Evolutionary conservation across 1,140 invertebrate genomes (phyloP).

Genomic region (Hetaerina americana): DNA sequence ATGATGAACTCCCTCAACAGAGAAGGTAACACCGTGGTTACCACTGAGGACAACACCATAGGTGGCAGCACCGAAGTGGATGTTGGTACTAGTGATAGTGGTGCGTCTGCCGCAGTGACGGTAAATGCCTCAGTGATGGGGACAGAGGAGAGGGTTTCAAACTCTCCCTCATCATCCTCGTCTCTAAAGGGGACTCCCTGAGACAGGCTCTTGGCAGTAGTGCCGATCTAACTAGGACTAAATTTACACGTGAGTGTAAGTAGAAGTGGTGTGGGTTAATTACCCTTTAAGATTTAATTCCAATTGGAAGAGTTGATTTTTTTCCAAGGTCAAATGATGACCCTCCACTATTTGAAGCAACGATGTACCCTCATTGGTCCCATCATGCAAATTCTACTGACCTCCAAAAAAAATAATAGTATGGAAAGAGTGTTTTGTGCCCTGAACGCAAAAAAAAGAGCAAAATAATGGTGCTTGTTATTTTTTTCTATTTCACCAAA

Average conservation of each 20-base stretch:
- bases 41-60: not conserved
- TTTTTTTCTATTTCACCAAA: not conserved
- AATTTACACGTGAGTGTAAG: not conserved
- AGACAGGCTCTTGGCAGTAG: not conserved
- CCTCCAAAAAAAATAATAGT: no score
- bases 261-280: not conserved
- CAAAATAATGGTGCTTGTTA: not conserved
- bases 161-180: not conserved
- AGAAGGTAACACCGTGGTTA: slow-evolving; percentile 15
- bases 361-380: not conserved
- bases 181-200: not conserved
- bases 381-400: not conserved
- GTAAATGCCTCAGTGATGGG: not conserved
- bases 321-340: not conserved
- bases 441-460: not conserved
- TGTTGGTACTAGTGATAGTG: not conserved
- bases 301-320: not conserved
- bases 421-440: not conserved
- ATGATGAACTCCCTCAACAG: slow-evolving; percentile 32
- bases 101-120: not conserved
- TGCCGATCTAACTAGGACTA: not conserved
- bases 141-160: not conserved
- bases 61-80: not conserved
- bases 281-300: not conserved
- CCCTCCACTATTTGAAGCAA: not conserved